phyloP scores from a whole-genome alignment of 2,888 invertebrate species.

The Clivina fossor region DNA sequence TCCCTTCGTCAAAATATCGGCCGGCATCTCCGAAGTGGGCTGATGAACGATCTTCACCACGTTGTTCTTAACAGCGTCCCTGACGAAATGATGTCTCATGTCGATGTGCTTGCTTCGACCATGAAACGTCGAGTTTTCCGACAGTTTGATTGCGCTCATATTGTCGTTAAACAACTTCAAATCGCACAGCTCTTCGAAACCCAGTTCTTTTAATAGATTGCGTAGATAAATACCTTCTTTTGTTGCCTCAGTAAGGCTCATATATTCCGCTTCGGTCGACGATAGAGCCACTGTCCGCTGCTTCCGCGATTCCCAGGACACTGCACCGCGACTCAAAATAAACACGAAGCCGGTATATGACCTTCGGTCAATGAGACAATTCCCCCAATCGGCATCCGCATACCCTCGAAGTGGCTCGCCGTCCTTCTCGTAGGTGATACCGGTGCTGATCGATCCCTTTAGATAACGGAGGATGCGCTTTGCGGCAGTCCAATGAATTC shows the following conservation, averaged over 20 bases:
- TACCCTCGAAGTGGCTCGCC: neutral
- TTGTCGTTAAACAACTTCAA: neutral
- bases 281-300: conserved; percentile 2
- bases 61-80: too few species aligned
- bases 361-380: neutral
- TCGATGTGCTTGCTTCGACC: conserved; percentile 10
- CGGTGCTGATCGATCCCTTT: neutral
- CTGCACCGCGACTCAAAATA: neutral
- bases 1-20: too few species aligned
- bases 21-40: too few species aligned
- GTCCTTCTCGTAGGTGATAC: neutral
- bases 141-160: neutral
- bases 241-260: neutral
- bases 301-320: conserved; percentile 5
- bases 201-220: neutral
- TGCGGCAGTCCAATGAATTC: conserved; percentile 3
- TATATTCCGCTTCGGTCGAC: conserved; percentile 15
- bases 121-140: conserved; percentile 1
- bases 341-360: conserved; percentile 19
- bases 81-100: conserved; percentile 10
- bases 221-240: conserved; percentile 5
- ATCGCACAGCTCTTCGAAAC: neutral
- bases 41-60: too few species aligned
- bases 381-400: conserved; percentile 19
- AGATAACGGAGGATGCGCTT: neutral